Conservation (phyloP, 2,888 invertebrate species). For the Andrena bucephala region DNA sequence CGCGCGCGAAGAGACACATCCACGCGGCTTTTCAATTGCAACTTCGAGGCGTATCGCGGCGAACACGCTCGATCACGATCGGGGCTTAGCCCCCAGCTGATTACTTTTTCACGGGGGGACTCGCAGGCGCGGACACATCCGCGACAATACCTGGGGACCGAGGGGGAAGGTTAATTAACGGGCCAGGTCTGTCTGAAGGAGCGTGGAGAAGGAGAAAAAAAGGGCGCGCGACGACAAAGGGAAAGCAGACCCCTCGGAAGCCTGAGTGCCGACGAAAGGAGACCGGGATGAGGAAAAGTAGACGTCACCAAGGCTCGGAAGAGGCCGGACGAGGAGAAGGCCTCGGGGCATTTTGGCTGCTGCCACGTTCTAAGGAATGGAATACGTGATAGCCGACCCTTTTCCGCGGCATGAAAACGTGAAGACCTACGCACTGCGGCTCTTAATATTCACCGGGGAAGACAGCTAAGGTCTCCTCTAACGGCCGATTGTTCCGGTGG, state of each 20-base stretch:
- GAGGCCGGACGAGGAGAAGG: slow-evolving; percentile 20
- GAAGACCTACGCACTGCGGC: slow-evolving; percentile 33
- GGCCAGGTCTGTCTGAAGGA: slow-evolving; percentile 35
- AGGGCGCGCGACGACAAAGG: slow-evolving; percentile 41
- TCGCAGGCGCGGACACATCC: slow-evolving; percentile 38
- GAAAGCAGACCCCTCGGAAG: slow-evolving; percentile 39
- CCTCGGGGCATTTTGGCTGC: slow-evolving; percentile 55
- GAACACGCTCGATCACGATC: not conserved
- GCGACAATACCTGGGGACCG: slow-evolving; percentile 43
- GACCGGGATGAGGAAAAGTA: slow-evolving; percentile 43
- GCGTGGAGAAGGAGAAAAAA: not conserved
- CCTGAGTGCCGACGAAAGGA: slow-evolving; percentile 46
- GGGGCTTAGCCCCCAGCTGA: slow-evolving; percentile 17
- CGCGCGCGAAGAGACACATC: not conserved
- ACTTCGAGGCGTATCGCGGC: not conserved
- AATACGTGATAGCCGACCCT: slow-evolving; percentile 67
- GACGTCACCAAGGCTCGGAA: slow-evolving; percentile 22
- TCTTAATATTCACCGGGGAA: slow-evolving; percentile 15
- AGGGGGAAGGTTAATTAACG: slow-evolving; percentile 72
- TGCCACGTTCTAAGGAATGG: slow-evolving; percentile 70
- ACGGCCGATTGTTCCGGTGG: slow-evolving; percentile 1
- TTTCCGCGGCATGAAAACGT: slow-evolving; percentile 39
- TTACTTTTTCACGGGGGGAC: slow-evolving; percentile 30
- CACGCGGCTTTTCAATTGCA: not conserved
- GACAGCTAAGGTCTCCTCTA: not conserved